Conservation (phyloP, 2,113 vertebrate species). For the Stigmatopora argus region DNA sequence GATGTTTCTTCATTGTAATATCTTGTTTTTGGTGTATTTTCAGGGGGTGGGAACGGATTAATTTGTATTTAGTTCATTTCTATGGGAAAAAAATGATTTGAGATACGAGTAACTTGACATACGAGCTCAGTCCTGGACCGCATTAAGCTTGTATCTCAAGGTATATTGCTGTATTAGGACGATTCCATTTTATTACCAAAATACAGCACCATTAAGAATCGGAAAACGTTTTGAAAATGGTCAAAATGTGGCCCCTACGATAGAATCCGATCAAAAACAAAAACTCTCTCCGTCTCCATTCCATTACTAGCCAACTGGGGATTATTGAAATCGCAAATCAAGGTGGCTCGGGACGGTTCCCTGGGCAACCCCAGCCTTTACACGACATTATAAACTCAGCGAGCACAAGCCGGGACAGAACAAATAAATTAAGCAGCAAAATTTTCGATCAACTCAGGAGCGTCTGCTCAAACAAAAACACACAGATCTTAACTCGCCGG, state of each 20-base stretch:
- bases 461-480: conserved; percentile 32
- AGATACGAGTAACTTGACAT: too few species aligned
- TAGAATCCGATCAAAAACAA: conserved; percentile 23
- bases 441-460: conserved; percentile 4
- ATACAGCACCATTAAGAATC: not conserved
- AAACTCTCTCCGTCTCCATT: conserved; percentile 42
- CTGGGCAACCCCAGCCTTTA: conserved; percentile 17
- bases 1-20: too few species aligned
- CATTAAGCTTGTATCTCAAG: too few species aligned
- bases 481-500: conserved; percentile 1
- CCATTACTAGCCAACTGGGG: conserved; percentile 26
- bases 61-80: too few species aligned
- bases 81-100: too few species aligned
- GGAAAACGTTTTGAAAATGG: not conserved
- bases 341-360: conserved; percentile 22
- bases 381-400: conserved; percentile 16
- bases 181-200: not conserved
- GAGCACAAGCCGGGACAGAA: conserved; percentile 18
- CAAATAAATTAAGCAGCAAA: conserved; percentile 32
- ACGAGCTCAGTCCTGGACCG: too few species aligned
- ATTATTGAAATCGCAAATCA: conserved; percentile 35
- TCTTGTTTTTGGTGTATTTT: too few species aligned
- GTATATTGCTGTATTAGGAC: not conserved
- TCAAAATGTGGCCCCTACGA: not conserved
- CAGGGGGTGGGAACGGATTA: too few species aligned